Base-by-base conservation (phyloP, 2,797 vertebrate species). In the Chiroxiphia lanceolata region DNA sequence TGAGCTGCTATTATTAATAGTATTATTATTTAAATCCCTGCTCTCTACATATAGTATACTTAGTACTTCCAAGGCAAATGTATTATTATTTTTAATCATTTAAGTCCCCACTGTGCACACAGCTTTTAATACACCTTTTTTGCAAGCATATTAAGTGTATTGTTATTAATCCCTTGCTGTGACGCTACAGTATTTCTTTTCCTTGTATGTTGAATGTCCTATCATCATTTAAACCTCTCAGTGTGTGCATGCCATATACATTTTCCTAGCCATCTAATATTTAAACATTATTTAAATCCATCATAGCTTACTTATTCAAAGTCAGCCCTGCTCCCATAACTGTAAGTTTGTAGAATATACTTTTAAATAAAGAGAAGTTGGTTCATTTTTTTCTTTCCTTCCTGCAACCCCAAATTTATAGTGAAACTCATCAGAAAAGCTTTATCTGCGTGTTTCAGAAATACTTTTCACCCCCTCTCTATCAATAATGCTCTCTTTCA, bases 11-110 rank as follows among this genome's bases (percentile, higher is more conserved):
- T n/a, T 83, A 90, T 84, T 94, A 89, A 90, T 91, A 93, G 40
- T 34, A 96, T 92, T 95, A 95, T 96, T 96, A 97, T 96, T 97
- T 96, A 95, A 97, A 90, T 82, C 74, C 54, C 57, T 64, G 68
- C 89, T 93, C 88, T 90, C 91, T 67, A 38, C 34, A 77, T 77
- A 93, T 38, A 59, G 67, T 70, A 74, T 87, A 82, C 87, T 94
- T 89, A 95, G 86, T 71, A 83, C 89, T 89, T 96, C 75, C 47
- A 78, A 92, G 94, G 93, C 94, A 94, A 86, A 83, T 94, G 96
- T 93, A 96, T 95, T 97, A 95, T 85, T 87, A 91, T 86, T 95
- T 96, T 80, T 81, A 92, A 94, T 90, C 85, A 88, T 93, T 94
- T 90, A 94, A 93, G 88, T 93, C 80, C 88, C 94, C 74, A 78